phyloP scores from a whole-genome alignment of 64 coral and sea anemone genomes.

The Pocillopora damicornis region DNA sequence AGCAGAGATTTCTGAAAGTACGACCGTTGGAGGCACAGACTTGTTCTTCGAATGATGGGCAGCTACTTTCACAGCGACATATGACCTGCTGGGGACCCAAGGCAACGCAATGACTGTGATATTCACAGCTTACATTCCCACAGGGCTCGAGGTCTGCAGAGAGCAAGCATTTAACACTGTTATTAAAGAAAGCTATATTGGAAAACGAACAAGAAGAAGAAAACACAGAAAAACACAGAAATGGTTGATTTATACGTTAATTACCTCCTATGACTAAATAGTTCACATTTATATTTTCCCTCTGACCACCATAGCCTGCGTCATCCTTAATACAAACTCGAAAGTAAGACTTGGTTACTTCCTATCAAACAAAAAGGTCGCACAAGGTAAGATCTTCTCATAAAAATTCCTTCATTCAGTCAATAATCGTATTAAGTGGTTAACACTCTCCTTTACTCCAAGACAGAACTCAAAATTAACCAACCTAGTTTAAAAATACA shows the following conservation, averaged over 20 bases:
- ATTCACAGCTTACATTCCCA: slow-evolving; percentile 26
- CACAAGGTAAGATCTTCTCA: no score
- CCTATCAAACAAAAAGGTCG: slow-evolving; percentile 1
- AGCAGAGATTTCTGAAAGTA: slow-evolving; percentile 49
- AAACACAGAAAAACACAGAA: no score
- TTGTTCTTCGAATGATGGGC: slow-evolving; percentile 45
- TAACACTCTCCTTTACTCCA: no score
- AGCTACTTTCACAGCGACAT: slow-evolving; percentile 27
- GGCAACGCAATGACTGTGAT: slow-evolving; percentile 39
- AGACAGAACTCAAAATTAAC: no score
- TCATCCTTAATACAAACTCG: slow-evolving; percentile 38
- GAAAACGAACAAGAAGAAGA: no score
- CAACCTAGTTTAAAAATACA: no score
- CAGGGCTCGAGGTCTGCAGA: no score
- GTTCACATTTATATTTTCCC: not conserved
- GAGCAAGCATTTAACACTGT: not conserved
- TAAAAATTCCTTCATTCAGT: no score
- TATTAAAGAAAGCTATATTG: no score
- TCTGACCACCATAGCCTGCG: not conserved
- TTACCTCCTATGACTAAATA: slow-evolving; percentile 52
- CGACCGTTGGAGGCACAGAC: slow-evolving; percentile 30
- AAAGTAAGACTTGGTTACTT: slow-evolving; percentile 18
- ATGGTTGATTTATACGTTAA: not conserved
- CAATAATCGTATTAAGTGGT: no score
- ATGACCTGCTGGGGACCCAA: slow-evolving; percentile 15